Evolutionary conservation across 2,888 invertebrate species (phyloP), one percentile per base, ranked within the genome.

Genomic region (Hofmannophila pseudospretella): DNA sequence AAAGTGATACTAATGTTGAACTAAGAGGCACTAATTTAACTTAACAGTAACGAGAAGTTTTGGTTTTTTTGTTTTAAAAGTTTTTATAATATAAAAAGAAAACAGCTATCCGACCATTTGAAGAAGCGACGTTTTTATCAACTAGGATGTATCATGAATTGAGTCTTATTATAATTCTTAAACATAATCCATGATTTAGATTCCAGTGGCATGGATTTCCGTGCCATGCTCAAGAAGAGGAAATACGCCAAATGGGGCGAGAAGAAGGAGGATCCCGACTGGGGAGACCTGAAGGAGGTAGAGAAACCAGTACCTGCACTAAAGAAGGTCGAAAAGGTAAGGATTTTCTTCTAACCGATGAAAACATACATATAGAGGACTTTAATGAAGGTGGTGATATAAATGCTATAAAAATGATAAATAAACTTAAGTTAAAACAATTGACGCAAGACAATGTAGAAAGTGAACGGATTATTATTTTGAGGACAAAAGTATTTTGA

Each of bases 201-300:
- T 88, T 93, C 98, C 48, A 97, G 97, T 85, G 97, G 97, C 53
- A 95, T 99, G 94, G 99, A 99, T 88, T 99, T 99, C 94, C 93
- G 99, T 85, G 93, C 97, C 46, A 94, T 99, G 94, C 90, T 99
- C 59, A 98, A 97, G 86, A 98, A 97, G 89, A 93, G 96, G 66
- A 96, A 96, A 85, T 97, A 97, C 77, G 94, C 94, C 61, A 95
- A 96, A 89, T 97, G 96, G 96, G 95, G 90, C 43, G 92, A 93
- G 76, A 94, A 96, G 53, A 94, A 98, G 55, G 94, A 93, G 35
- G 97, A 97, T 60, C 94, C 94, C 22, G 96, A 98, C 74, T 97
- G 95, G 93, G 96, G 96, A 52, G 94, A 96, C 58, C 90, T 98
- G 42, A 98, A 98, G 80, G 96, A 96, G 85, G 91, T 91, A 11